Percentiles rank a stretch among this genome's conserved stretches.
phyloP scores from a whole-genome alignment of 2,113 vertebrate genomes.

The Coreoperca whiteheadi region DNA sequence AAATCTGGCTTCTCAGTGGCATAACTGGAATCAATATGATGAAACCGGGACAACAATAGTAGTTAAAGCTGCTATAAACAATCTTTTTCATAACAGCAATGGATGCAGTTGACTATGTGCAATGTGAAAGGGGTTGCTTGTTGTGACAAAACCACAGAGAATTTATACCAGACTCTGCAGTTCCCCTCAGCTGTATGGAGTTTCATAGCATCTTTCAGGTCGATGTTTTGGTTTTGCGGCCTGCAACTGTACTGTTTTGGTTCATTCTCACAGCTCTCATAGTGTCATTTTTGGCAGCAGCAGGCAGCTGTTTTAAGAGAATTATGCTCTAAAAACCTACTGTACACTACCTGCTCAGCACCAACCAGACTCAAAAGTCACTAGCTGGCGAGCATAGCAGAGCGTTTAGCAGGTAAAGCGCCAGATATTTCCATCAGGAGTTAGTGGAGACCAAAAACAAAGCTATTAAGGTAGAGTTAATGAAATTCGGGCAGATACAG shows the following conservation, averaged over 20 bases:
- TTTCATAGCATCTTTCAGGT: slow-evolving; percentile 18
- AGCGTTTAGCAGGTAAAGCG: neutral
- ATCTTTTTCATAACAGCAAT: neutral
- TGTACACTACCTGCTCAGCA: neutral
- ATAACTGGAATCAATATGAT: neutral
- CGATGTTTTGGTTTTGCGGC: slow-evolving; percentile 19
- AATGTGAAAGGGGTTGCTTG: neutral
- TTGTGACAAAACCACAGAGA: neutral
- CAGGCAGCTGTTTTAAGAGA: neutral
- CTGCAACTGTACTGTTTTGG: neutral
- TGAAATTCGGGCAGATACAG: neutral
- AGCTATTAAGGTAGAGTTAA: neutral
- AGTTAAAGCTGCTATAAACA: neutral
- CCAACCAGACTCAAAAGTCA: neutral
- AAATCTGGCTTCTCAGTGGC: too few relatives aligned
- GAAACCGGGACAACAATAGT: neutral
- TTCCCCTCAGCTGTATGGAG: neutral
- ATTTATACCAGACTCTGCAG: neutral
- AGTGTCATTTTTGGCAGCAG: neutral
- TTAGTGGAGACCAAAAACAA: neutral
- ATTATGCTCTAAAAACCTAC: neutral
- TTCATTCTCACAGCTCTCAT: neutral
- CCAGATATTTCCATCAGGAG: neutral
- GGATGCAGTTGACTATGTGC: neutral
- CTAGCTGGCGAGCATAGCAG: neutral